phyloP scores from a whole-genome alignment of 2,797 vertebrate species.

The Pampus argenteus region DNA sequence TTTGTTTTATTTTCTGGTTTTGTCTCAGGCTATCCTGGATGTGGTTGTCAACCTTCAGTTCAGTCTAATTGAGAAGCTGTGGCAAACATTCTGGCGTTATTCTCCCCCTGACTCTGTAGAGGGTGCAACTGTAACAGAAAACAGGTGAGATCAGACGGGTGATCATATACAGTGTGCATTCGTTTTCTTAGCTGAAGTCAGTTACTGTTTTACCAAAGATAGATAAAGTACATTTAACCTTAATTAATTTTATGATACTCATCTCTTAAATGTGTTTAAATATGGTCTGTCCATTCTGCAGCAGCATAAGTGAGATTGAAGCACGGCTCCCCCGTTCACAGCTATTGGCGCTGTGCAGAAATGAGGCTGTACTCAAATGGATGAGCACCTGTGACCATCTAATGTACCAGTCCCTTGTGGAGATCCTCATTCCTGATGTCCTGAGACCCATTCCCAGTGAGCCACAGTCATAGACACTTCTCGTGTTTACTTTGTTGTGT shows the following conservation, averaged over 20 bases:
- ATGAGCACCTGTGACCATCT: constrained; percentile 98
- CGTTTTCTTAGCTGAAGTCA: background rate
- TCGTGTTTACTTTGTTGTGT: background rate
- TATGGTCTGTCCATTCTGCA: constrained; percentile 50
- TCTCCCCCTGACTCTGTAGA: constrained; percentile 88
- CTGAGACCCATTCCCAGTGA: constrained; percentile 98
- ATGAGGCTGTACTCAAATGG: constrained; percentile 93
- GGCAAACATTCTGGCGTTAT: constrained; percentile 98
- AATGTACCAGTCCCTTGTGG: constrained; percentile 97
- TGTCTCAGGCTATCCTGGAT: constrained; percentile 91
- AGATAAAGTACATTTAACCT: background rate
- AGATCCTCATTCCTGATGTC: constrained; percentile 98
- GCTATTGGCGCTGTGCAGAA: constrained; percentile 91
- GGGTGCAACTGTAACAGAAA: constrained; percentile 85
- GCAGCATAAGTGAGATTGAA: constrained; percentile 88
- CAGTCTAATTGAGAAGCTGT: constrained; percentile 96
- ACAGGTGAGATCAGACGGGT: constrained; percentile 74
- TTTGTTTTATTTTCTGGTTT: constrained; percentile 1
- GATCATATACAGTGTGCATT: background rate
- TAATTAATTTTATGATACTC: background rate
- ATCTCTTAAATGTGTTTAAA: background rate
- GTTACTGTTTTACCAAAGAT: background rate
- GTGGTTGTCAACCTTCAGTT: constrained; percentile 98
- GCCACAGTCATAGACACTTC: constrained; percentile 45
- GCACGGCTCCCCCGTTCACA: constrained; percentile 87